Evolutionary conservation across 1,140 invertebrate species (phyloP), one percentile per base, ranked within the genome.

Genomic region (Sarcophaga bullata): DNA sequence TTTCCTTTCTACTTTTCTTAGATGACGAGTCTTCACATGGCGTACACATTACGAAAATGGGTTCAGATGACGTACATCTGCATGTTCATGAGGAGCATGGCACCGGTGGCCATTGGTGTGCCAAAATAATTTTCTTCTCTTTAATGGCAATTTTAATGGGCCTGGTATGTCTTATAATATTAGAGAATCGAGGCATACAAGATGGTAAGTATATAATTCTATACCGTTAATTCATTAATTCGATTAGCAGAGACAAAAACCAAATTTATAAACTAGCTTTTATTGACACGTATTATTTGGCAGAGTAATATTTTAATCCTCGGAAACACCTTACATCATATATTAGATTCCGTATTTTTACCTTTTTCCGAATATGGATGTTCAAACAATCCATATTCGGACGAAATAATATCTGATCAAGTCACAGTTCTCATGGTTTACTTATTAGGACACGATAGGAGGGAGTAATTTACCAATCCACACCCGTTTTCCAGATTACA

Each of bases 101-200:
- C 10, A 95, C 94, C 15, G 95, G 95, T 62, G 95, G 95, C 48
- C 94, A 95, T 86, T 94, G 95, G 92, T 95, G 94, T 89, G 95
- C 95, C 8, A 96, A 95, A 91, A 93, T 96, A 62, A 92, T 96
- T 83, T 97, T 97, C 90, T 96, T 96, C 86, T 90, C 92, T 4
- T 87, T 96, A 13, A 91, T 96, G 72, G 93, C 93, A 25, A 92
- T 93, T 80, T 91, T 97, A 25, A 91, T 94, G 84, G 93, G 94
- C 52, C 91, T 95, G 15, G 93, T 96, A 86, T 94, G 94, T 80
- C 87, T 96, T 68, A 95, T 96, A 83, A 94, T 96, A 84, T 91
- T 95, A 73, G 95, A 96, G 90, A 93, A 96, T 86, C 93, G 94
- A 86, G 95, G 95, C 52, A 91, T 94, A 17, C 93, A 93, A 73